Evolutionary conservation across 2,113 vertebrate species (phyloP).

Genomic region (Aspiorhynchus laticeps): DNA sequence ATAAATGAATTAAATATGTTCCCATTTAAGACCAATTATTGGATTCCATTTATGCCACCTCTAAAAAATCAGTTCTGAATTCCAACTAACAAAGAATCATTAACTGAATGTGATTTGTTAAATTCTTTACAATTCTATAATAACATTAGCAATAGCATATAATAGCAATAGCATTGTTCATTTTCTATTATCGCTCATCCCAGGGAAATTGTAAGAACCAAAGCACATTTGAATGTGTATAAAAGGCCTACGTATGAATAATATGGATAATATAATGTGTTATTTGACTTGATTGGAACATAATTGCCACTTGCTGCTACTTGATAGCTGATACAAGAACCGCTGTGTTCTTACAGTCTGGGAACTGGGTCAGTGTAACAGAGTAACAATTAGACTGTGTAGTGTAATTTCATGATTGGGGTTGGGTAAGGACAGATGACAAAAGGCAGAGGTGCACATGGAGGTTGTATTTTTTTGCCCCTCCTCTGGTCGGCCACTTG

Average conservation of each 20-base stretch:
- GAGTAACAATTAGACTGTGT: not conserved
- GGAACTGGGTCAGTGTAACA: not conserved
- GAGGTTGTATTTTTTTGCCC: conserved; percentile 54
- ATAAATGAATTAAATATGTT: not conserved
- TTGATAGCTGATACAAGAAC: not conserved
- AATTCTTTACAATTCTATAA: not conserved
- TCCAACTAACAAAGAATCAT: not conserved
- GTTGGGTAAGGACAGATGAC: conserved; percentile 30
- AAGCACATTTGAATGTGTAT: not conserved
- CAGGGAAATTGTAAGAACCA: not conserved
- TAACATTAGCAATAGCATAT: no score
- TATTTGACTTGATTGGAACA: not conserved
- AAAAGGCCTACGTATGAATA: not conserved
- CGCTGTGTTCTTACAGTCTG: not conserved
- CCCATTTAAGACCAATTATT: not conserved
- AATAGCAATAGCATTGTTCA: no score
- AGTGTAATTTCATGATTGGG: conserved; percentile 15
- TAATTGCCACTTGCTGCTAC: not conserved
- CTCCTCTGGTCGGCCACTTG: conserved; percentile 45
- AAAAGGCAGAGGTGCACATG: conserved; percentile 36
- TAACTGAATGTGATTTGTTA: not conserved
- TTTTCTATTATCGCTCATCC: no score
- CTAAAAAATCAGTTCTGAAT: not conserved
- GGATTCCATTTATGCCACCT: not conserved
- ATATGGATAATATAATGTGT: not conserved